Percentiles rank a stretch among this genome's conserved stretches.
Evolutionary conservation across 2,113 vertebrate genomes (phyloP).

Genomic region (Anhinga rufa): DNA sequence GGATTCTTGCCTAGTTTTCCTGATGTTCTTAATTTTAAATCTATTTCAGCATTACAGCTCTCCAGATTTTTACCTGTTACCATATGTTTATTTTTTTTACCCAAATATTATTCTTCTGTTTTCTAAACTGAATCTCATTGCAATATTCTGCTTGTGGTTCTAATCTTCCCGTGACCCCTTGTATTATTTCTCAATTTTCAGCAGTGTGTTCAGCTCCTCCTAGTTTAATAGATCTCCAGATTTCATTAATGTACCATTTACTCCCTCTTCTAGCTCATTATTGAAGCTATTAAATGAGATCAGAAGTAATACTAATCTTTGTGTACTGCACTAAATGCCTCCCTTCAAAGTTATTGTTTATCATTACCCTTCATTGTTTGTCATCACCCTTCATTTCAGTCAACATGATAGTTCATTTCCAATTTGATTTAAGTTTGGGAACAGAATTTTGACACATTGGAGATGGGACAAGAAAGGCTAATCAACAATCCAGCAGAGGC

Average conservation of each 20-base stretch:
- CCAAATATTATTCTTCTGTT: conserved; percentile 5
- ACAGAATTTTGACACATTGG: conserved; percentile 30
- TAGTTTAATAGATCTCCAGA: conserved; percentile 64
- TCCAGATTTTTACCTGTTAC: neutral
- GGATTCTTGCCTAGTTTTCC: neutral
- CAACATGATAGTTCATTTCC: conserved; percentile 46
- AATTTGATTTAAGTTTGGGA: conserved; percentile 52
- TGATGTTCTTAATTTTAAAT: neutral
- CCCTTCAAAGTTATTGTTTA: conserved; percentile 61
- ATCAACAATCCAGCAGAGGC: neutral
- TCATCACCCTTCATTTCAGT: conserved; percentile 56
- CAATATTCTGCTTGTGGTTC: conserved; percentile 37
- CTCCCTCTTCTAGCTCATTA: conserved; percentile 67
- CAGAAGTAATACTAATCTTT: conserved; percentile 61
- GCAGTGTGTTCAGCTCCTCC: conserved; percentile 50
- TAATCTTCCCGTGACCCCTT: conserved; percentile 38
- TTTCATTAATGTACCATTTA: conserved; percentile 68
- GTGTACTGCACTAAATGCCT: conserved; percentile 41
- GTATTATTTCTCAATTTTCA: conserved; percentile 59
- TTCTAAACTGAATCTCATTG: conserved; percentile 24
- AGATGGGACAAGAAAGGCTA: conserved; percentile 10
- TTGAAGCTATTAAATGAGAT: conserved; percentile 64
- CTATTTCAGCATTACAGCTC: neutral
- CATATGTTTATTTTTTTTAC: neutral
- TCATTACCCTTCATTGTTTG: conserved; percentile 63